Evolutionary conservation across 2,888 invertebrate species (phyloP).

Genomic region (Eupithecia dodoneata): DNA sequence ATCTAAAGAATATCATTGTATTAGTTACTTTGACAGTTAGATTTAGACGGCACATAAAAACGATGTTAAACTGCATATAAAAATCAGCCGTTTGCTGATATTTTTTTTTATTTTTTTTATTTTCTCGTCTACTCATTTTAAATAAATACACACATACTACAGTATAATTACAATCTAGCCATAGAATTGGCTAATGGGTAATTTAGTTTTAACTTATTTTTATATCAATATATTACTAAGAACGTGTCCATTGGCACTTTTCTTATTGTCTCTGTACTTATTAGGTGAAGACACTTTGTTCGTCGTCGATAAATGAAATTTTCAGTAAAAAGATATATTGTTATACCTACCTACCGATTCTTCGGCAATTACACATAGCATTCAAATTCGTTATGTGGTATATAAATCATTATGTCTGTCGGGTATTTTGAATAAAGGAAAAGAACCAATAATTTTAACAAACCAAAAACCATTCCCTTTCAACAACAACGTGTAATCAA

Average conservation of each 20-base stretch:
- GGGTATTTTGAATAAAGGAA: neutral
- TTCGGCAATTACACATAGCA: neutral
- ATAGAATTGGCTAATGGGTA: too few relatives aligned
- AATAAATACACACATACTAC: too few relatives aligned
- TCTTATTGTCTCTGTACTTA: too few relatives aligned
- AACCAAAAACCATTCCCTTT: neutral
- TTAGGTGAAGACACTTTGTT: too few relatives aligned
- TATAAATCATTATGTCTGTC: neutral
- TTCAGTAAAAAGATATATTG: neutral
- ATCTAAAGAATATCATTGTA: slow-evolving; percentile 11
- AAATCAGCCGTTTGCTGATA: neutral
- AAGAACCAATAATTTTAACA: neutral
- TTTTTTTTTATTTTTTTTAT: too few relatives aligned
- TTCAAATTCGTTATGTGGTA: neutral
- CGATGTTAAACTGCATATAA: neutral
- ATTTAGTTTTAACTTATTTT: too few relatives aligned
- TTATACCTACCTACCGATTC: too few relatives aligned
- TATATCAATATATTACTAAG: too few relatives aligned
- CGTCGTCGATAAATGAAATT: neutral
- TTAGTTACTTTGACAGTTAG: neutral
- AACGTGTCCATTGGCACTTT: too few relatives aligned
- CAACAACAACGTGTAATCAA: neutral
- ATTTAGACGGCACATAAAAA: neutral
- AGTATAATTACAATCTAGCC: too few relatives aligned
- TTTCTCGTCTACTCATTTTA: too few relatives aligned